phyloP scores from a whole-genome alignment of 2,113 vertebrate genomes.

The Tamias sibiricus region DNA sequence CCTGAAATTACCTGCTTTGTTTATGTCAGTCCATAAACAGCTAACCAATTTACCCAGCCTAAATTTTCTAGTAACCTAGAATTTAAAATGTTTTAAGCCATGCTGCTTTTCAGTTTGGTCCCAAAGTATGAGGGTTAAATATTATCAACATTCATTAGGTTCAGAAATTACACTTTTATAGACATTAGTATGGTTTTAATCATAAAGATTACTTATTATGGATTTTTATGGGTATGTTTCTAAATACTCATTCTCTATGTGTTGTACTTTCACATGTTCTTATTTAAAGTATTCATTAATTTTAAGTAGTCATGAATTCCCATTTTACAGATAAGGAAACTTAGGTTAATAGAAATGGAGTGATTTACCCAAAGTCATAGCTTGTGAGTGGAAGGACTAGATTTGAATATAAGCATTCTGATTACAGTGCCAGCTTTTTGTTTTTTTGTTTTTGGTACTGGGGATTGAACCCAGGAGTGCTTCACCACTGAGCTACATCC shows the following conservation, averaged over 20 bases:
- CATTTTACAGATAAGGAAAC: conserved; percentile 70
- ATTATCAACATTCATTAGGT: conserved; percentile 38
- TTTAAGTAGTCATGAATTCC: conserved; percentile 47
- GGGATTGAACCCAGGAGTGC: too few relatives aligned
- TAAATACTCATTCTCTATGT: conserved; percentile 44
- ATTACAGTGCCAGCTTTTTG: conserved; percentile 38
- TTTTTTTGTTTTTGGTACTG: neutral
- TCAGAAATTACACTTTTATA: conserved; percentile 42
- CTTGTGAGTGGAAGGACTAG: neutral
- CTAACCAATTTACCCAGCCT: conserved; percentile 39
- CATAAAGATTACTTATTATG: conserved; percentile 42
- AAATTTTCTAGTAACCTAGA: conserved; percentile 52
- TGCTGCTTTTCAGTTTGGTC: conserved; percentile 43
- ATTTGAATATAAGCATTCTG: conserved; percentile 46
- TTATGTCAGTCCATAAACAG: conserved; percentile 53
- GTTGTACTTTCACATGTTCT: conserved; percentile 60
- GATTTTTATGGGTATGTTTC: conserved; percentile 34
- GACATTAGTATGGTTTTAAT: conserved; percentile 52
- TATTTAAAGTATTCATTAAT: neutral
- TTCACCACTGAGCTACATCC: too few relatives aligned
- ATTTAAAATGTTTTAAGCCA: conserved; percentile 58
- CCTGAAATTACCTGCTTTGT: conserved; percentile 54
- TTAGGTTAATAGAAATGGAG: conserved; percentile 45
- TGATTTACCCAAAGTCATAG: conserved; percentile 51
- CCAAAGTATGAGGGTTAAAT: conserved; percentile 38